These are phyloP conservation scores for Scomber japonicus DNA, from an alignment of 2,113 vertebrate genomes.

Conservation along the genomic window DNA sequence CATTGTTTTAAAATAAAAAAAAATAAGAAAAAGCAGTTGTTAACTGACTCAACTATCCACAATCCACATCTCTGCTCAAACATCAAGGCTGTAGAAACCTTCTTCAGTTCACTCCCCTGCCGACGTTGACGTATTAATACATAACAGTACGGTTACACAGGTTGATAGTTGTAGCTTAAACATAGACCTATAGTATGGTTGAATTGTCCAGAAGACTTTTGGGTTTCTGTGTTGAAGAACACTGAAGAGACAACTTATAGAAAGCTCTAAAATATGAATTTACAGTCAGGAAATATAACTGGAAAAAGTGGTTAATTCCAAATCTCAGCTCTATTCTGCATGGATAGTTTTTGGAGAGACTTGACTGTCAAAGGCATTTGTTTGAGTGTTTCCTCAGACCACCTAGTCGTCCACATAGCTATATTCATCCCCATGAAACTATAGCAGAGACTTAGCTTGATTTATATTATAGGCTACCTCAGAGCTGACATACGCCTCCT, in stretches of 20 bases:
- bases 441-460: not conserved
- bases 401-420: not conserved
- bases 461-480: too few relatives aligned
- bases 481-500: too few relatives aligned
- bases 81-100: slow-evolving; percentile 9
- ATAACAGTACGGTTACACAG: slow-evolving; percentile 19
- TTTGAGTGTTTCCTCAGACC: slow-evolving; percentile 10
- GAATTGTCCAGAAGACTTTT: not conserved
- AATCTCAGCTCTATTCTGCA: not conserved
- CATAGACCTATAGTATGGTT: not conserved
- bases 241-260: not conserved
- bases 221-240: not conserved
- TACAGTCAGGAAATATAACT: slow-evolving; percentile 10
- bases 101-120: not conserved
- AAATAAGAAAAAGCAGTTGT: not conserved
- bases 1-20: slow-evolving; percentile 5
- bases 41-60: not conserved
- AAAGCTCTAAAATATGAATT: slow-evolving; percentile 15
- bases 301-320: not conserved
- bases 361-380: not conserved
- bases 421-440: not conserved
- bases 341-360: not conserved
- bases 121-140: not conserved
- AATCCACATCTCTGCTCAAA: not conserved
- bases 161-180: slow-evolving; percentile 7